Evolutionary conservation across 2,113 vertebrate species (phyloP).

Genomic region (Bettongia penicillata): DNA sequence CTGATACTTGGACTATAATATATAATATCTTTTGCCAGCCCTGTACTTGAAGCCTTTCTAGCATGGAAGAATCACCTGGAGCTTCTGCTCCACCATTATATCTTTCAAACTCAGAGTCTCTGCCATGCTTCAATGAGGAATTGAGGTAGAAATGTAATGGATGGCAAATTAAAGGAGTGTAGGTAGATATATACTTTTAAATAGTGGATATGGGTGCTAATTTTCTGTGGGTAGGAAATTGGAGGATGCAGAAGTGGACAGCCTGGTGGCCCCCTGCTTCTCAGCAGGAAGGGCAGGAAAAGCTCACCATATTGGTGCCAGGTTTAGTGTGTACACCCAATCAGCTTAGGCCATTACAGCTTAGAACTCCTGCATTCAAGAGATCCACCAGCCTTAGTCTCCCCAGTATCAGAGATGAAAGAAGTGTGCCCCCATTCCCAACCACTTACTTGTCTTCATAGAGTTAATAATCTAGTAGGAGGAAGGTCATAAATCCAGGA

Average conservation of each 20-base stretch:
- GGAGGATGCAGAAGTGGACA: not conserved
- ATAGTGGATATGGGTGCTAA: not conserved
- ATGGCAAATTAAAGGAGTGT: not conserved
- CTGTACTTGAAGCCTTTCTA: not conserved
- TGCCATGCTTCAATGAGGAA: not conserved
- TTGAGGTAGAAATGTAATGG: not conserved
- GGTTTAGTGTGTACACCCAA: not conserved
- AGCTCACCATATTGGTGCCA: not conserved
- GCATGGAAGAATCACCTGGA: not conserved
- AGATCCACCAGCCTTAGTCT: not conserved
- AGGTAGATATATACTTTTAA: not conserved
- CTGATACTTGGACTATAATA: not conserved
- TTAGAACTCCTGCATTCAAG: not conserved
- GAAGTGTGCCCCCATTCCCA: not conserved
- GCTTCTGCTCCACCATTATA: not conserved
- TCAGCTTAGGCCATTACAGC: not conserved
- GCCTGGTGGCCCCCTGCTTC: not conserved
- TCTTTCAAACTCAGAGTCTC: not conserved
- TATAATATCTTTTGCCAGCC: not conserved
- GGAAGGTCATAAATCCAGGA: not conserved
- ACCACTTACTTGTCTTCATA: not conserved
- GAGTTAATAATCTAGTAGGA: not conserved
- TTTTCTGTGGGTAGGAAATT: not conserved
- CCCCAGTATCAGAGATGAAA: not conserved
- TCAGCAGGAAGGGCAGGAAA: not conserved